phyloP scores from a whole-genome alignment of 2,888 invertebrate genomes.

The Tryphoninae sp. region DNA sequence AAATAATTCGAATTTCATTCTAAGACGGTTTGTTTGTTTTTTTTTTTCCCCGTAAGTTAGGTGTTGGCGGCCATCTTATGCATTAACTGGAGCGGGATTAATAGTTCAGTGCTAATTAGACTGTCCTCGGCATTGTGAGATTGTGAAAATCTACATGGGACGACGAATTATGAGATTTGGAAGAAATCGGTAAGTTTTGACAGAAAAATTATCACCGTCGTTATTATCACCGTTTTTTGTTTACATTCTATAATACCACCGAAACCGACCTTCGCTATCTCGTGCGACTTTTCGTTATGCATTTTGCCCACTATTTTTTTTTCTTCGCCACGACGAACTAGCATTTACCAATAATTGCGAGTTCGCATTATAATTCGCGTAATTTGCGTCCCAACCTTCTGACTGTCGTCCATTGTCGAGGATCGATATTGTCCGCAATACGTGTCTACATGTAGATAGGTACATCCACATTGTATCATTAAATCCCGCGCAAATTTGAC shows the following conservation, averaged over 20 bases:
- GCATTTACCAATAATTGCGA: background rate
- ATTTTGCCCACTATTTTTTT: background rate
- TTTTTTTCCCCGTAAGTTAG: conserved; percentile 4
- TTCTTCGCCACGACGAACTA: background rate
- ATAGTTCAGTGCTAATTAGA: background rate
- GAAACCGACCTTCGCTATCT: background rate
- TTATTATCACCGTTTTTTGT: background rate
- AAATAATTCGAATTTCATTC: conserved; percentile 1
- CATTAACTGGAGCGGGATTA: conserved; percentile 44
- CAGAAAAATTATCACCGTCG: background rate
- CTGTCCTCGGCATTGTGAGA: background rate
- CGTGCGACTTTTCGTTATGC: background rate
- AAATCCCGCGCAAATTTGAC: background rate
- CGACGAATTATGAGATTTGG: conserved; percentile 22
- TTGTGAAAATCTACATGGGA: conserved; percentile 7
- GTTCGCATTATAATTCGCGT: background rate
- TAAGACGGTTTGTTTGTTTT: conserved; percentile 29
- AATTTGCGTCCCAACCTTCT: conserved; percentile 2
- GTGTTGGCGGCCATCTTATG: conserved; percentile 43
- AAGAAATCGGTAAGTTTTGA: conserved; percentile 34
- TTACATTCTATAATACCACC: background rate
- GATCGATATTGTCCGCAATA: conserved; percentile 28
- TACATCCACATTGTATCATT: background rate
- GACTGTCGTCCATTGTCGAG: background rate
- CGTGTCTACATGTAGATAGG: background rate